phyloP scores from a whole-genome alignment of 2,888 invertebrate genomes.

The Campopleginae sp. region DNA sequence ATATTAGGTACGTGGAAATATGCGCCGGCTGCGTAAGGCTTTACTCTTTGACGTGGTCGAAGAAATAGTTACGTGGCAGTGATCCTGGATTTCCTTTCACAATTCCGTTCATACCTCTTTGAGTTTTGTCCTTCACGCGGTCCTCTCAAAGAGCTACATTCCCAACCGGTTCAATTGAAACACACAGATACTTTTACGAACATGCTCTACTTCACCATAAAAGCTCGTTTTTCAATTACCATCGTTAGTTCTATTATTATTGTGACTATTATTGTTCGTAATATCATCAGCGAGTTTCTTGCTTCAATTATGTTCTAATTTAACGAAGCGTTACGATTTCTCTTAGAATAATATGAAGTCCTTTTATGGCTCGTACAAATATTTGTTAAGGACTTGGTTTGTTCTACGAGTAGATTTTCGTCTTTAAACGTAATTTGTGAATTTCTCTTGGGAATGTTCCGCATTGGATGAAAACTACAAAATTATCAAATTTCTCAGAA shows the following conservation, averaged over 20 bases:
- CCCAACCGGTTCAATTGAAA: neutral
- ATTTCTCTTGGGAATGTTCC: no score
- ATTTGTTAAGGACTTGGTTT: no score
- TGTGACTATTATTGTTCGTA: neutral
- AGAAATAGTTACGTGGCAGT: conserved; percentile 6
- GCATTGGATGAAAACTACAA: no score
- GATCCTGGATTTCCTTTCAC: conserved; percentile 41
- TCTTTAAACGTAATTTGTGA: no score
- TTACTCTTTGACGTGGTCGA: conserved; percentile 21
- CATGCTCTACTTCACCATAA: neutral
- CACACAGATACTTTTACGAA: neutral
- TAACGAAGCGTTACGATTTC: no score
- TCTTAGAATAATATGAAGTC: no score
- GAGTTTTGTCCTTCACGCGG: conserved; percentile 24
- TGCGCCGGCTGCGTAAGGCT: neutral
- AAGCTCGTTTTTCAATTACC: neutral
- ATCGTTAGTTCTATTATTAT: neutral
- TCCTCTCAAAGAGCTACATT: conserved; percentile 36
- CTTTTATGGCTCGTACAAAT: no score
- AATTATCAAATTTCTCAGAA: no score
- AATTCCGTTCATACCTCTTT: conserved; percentile 11
- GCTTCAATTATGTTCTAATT: neutral
- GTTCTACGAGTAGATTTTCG: no score
- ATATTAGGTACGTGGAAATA: conserved; percentile 26
- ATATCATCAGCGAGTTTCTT: neutral